Evolutionary conservation across 2,113 vertebrate genomes (phyloP).

Genomic region (Otocyon megalotis): DNA sequence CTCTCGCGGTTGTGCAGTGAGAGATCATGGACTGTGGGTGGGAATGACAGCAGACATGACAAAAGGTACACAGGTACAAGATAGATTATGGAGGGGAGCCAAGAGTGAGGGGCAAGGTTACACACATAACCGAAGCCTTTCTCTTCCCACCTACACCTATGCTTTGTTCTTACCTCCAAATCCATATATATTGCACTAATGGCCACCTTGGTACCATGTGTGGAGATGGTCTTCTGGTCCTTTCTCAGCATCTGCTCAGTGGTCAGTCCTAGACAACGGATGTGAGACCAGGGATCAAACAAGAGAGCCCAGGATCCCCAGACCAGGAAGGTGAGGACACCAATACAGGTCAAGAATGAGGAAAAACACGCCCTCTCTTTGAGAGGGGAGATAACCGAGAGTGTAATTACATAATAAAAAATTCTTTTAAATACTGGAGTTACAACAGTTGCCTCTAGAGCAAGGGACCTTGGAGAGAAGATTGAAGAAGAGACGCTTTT

Average conservation of each 20-base stretch:
- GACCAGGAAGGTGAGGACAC: neutral
- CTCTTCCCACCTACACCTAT: neutral
- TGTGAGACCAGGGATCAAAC: neutral
- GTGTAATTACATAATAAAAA: neutral
- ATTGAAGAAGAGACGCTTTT: neutral
- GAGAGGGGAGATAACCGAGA: neutral
- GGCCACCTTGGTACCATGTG: slow-evolving; percentile 82
- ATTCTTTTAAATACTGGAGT: neutral
- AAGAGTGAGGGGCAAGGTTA: neutral
- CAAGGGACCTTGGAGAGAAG: neutral
- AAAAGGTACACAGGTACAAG: neutral
- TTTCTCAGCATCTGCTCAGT: slow-evolving; percentile 96
- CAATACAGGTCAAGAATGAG: neutral
- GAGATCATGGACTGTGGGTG: neutral
- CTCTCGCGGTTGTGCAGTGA: neutral
- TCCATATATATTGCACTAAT: slow-evolving; percentile 92
- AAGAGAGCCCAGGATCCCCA: neutral
- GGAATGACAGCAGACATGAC: neutral
- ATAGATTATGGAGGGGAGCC: neutral
- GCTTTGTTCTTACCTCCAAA: slow-evolving; percentile 87
- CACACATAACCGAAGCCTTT: neutral
- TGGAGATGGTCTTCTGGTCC: slow-evolving; percentile 92
- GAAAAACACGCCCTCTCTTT: neutral
- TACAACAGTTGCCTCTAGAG: neutral
- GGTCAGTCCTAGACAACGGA: slow-evolving; percentile 88